Evolutionary conservation across 2,113 vertebrate species (phyloP), one percentile per base, ranked within the genome.

Genomic region (Callaeas wilsoni): DNA sequence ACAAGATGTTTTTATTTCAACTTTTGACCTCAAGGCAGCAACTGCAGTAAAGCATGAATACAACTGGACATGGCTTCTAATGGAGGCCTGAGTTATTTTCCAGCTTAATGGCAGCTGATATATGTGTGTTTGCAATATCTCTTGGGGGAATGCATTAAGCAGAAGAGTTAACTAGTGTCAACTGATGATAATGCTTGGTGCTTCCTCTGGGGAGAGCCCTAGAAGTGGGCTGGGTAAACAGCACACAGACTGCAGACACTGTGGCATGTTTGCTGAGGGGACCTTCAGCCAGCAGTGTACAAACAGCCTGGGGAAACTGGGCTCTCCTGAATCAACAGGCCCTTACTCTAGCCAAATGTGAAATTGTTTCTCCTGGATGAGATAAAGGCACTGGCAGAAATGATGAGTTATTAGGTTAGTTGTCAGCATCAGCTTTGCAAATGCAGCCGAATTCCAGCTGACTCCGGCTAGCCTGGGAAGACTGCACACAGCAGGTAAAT

Each of bases 21-120:
- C 90, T 95, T 95, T 93, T 93, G 88, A 96, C 83, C 88, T 88
- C 65, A 74, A 87, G 73, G 93, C 81, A 96, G 37, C 44, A 89
- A 90, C 39, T 46, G 30, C 84, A 73, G 29, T 44, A 68, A 93
- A 90, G 25, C 37, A 30, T 41, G 60, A 75, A 22, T 71, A 56
- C 22, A 84, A 84, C 47, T 94, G 83, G 88, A 68, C n/a, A 4
- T 15, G 56, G 60, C 33, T 88, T 86, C 7, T 53, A 39, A 4
- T 19, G 65, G 44, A 64, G 37, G 30, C 32, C 60, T 26, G 52
- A 92, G 56, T 67, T 88, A 39, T 88, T 90, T 84, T 70, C 52
- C 47, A 81, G 63, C 55, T 70, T 56, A 94, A 74, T 42, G n/a
- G 68, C 71, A 84, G 68, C 79, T 89, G 79, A 74, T 84, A 55